Evolutionary conservation across 2,797 vertebrate genomes (phyloP), one percentile per base, ranked within the genome.

Genomic region (Limosa lapponica): DNA sequence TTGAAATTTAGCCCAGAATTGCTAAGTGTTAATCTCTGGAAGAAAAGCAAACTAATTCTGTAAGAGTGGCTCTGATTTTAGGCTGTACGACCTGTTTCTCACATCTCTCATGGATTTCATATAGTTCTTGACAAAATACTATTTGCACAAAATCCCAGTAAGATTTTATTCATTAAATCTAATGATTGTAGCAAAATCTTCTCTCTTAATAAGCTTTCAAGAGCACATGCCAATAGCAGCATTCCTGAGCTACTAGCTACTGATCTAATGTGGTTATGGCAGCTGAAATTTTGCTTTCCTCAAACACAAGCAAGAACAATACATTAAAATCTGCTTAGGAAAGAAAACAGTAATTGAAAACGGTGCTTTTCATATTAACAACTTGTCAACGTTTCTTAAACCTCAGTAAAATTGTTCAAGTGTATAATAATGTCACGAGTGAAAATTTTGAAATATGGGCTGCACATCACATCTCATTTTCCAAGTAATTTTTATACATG

Each of bases 1-100:
- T 97, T 96, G 91, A 97, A 90, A 94, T 85, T 89, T 89, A 96
- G 95, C 97, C 96, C 96, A 97, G 94, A 95, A 91, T 67, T 94
- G 83, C 90, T 85, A 97, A 96, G 97, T 96, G 89, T 89, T 97
- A 97, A 97, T 89, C 89, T 96, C 70, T 74, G 72, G 82, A 97
- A 96, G 93, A 97, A 98, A 98, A 97, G 86, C 78, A 95, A 97
- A 96, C 75, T 94, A 97, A 97, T 93, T 91, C 84, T 86, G 61
- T 87, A 96, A 96, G 89, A 90, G 82, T 78, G n/a, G 90, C 75
- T 86, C 87, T 94, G 79, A 90, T 74, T 96, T 95, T 83, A 86
- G 74, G 90, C 84, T 37, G 81, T 66, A 87, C 6, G 3, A 96
- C 74, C 92, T 37, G 11, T 82, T 90, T 84, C 90, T 94, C 91